Conservation (phyloP, 1,140 invertebrate species). For the Polyergus mexicanus region DNA sequence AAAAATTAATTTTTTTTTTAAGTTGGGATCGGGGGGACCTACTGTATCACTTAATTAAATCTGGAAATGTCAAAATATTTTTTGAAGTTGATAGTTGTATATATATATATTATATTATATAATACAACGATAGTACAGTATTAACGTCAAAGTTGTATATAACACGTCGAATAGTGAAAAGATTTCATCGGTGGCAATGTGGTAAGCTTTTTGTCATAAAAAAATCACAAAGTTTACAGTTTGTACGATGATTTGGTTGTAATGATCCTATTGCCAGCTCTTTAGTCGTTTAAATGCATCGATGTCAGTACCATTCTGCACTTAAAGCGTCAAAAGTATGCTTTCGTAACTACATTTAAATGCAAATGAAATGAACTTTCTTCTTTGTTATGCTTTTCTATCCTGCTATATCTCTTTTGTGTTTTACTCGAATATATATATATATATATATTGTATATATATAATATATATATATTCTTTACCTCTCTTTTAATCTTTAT, state of each 20-base stretch:
- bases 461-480: background rate
- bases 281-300: constrained; percentile 16
- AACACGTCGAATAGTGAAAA: background rate
- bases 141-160: background rate
- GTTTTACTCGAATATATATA: background rate
- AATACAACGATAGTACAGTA: background rate
- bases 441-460: too few relatives aligned
- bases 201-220: background rate
- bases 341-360: constrained; percentile 34
- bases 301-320: constrained; percentile 11
- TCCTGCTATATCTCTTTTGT: background rate
- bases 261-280: constrained; percentile 4
- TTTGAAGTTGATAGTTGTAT: background rate
- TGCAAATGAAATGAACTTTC: constrained; percentile 44
- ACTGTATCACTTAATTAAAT: background rate
- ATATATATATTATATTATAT: background rate
- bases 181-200: background rate
- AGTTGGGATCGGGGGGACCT: background rate
- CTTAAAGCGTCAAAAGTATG: constrained; percentile 31
- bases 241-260: background rate
- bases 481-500: background rate
- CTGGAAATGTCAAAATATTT: background rate
- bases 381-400: constrained; percentile 23
- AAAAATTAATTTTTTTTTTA: background rate
- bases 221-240: constrained; percentile 21